Evolutionary conservation across 2,797 vertebrate genomes (phyloP), one percentile per base, ranked within the genome.

Genomic region (Lutjanus campechanus): DNA sequence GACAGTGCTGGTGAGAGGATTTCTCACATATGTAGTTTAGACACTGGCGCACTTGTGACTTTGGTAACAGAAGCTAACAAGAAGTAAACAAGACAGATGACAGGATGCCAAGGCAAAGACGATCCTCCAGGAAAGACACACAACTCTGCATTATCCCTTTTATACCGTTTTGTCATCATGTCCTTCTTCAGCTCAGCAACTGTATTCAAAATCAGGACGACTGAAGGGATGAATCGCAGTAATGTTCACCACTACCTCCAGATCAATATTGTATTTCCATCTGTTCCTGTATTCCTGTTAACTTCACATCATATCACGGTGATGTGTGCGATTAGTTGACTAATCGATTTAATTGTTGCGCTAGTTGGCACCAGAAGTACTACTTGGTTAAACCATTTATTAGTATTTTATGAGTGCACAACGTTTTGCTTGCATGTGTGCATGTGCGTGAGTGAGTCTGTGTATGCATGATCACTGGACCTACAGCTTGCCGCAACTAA

Each of bases 41-140:
- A 36, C 29, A 49, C 60, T 79, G 77, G 64, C 67, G 41, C 55
- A 69, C 46, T 49, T 67, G 49, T 84, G 78, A 76, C 63, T 80
- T 82, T 47, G 46, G 11, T 50, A 75, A 77, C 70, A 49, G 69
- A 73, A 8, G 11, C 69, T 25, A 64, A 60, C 44, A 60, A 71
- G 50, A 85, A 77, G 61, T 71, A 69, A 87, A 81, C 64, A 84
- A 76, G 82, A 50, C 22, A 41, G 29, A 61, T 8, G 17, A 60
- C n/a, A 47, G 17, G 62, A 43, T 17, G 61, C 10, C 4, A 41
- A 68, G 59, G 15, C 22, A 53, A 51, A 68, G 29, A 62, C 0
- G 1, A 58, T 61, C 51, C 72, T 49, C 73, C 13, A 40, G 69
- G 59, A 64, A 29, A 64, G 22, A 44, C 15, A 64, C 6, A 43